Conservation (phyloP, 2,888 invertebrate species). For the Zaprionus obscuricornis region DNA sequence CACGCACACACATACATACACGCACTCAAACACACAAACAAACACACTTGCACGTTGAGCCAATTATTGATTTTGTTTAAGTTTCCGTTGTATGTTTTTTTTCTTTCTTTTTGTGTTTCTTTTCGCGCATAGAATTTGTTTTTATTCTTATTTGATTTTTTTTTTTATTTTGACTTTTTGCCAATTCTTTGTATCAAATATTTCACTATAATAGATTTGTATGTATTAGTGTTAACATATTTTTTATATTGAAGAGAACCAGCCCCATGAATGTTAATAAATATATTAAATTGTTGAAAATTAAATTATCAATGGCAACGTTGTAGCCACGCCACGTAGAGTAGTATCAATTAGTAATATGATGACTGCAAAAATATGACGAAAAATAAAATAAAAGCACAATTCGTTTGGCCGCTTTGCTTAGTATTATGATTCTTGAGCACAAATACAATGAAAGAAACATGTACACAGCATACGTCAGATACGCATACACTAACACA, state of each 20-base stretch:
- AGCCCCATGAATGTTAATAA: slow-evolving; percentile 20
- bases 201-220: slow-evolving; percentile 2
- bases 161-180: slow-evolving; percentile 23
- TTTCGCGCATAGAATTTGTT: slow-evolving; percentile 48
- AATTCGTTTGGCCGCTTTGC: neutral
- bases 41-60: slow-evolving; percentile 40
- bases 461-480: slow-evolving; percentile 13
- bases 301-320: neutral
- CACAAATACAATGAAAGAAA: slow-evolving; percentile 12
- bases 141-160: slow-evolving; percentile 10
- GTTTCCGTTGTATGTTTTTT: too few relatives aligned
- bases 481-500: slow-evolving; percentile 24
- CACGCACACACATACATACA: slow-evolving; percentile 23
- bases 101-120: too few relatives aligned
- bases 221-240: slow-evolving; percentile 2
- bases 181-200: slow-evolving; percentile 34
- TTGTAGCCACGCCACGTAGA: slow-evolving; percentile 35
- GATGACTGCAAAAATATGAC: slow-evolving; percentile 33
- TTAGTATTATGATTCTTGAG: slow-evolving; percentile 40
- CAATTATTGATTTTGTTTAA: slow-evolving; percentile 73
- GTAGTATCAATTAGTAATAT: slow-evolving; percentile 40
- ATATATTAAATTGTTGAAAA: slow-evolving; percentile 18
- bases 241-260: slow-evolving; percentile 20
- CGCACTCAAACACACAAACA: slow-evolving; percentile 9
- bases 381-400: too few relatives aligned